These are phyloP conservation scores for Oreochromis grahami DNA, from an alignment of 2,797 vertebrate genomes.

Conservation along the genomic window DNA sequence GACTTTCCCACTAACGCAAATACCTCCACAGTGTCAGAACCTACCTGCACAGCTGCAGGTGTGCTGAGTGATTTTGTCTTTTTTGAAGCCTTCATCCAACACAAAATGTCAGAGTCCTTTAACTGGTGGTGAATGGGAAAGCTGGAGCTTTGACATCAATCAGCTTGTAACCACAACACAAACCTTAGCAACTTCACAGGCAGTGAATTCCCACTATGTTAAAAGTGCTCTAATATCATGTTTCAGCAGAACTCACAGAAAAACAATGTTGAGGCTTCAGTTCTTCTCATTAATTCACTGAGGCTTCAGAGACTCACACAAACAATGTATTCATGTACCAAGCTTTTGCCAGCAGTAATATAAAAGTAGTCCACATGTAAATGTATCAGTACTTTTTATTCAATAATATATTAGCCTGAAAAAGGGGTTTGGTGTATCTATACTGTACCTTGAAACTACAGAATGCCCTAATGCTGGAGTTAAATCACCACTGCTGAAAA, in stretches of 20 bases:
- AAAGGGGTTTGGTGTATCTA: background rate
- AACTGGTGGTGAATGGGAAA: background rate
- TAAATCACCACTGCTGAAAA: background rate
- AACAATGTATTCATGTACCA: background rate
- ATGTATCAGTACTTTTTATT: background rate
- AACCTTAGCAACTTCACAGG: constrained; percentile 39
- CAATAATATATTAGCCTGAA: background rate
- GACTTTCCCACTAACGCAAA: background rate
- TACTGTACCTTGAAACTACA: background rate
- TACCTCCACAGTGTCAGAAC: background rate
- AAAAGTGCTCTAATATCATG: background rate
- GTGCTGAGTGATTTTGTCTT: background rate
- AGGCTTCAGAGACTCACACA: background rate
- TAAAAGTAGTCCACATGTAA: background rate
- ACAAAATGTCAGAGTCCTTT: background rate
- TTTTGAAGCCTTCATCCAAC: constrained; percentile 48
- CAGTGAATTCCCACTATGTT: background rate
- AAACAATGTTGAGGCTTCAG: background rate
- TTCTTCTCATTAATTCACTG: background rate
- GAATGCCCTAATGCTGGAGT: background rate
- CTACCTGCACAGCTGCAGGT: constrained; percentile 39
- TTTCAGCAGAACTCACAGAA: background rate
- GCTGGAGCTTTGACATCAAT: background rate
- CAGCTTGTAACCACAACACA: constrained; percentile 70
- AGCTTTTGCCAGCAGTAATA: background rate